These are phyloP conservation scores for Pristionchus maxplancki DNA, from an alignment of 2,888 invertebrate species.

Conservation along the genomic window DNA sequence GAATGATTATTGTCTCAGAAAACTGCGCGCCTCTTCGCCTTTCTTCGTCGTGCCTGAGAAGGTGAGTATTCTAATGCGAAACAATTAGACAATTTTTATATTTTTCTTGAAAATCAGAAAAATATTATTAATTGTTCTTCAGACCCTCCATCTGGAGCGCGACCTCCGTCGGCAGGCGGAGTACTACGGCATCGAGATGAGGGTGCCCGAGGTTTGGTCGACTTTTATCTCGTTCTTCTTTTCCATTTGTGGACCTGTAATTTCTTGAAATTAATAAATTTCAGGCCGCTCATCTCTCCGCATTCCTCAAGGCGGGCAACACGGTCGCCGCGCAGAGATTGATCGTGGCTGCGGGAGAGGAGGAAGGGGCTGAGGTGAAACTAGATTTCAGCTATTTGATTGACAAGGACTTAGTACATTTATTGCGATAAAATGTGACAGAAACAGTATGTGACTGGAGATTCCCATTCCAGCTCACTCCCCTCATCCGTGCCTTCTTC, in stretches of 20 bases:
- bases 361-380: neutral
- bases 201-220: slow-evolving; percentile 35
- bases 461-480: neutral
- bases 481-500: neutral
- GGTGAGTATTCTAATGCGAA: too few relatives aligned
- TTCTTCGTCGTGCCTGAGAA: neutral
- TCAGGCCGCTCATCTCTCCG: neutral
- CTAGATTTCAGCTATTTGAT: neutral
- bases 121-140: neutral
- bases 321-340: slow-evolving; percentile 14
- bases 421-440: too few relatives aligned
- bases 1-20: neutral
- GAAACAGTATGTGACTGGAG: too few relatives aligned
- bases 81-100: too few relatives aligned
- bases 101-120: neutral
- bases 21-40: neutral
- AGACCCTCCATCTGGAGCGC: neutral
- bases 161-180: neutral
- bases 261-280: neutral
- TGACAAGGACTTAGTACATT: too few relatives aligned
- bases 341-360: slow-evolving; percentile 14
- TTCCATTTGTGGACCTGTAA: neutral
- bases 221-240: neutral
- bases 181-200: slow-evolving; percentile 14
- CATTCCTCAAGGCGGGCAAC: slow-evolving; percentile 19